These are phyloP conservation scores for Equus przewalskii DNA, from an alignment of 2,113 vertebrate genomes.

Conservation along the genomic window DNA sequence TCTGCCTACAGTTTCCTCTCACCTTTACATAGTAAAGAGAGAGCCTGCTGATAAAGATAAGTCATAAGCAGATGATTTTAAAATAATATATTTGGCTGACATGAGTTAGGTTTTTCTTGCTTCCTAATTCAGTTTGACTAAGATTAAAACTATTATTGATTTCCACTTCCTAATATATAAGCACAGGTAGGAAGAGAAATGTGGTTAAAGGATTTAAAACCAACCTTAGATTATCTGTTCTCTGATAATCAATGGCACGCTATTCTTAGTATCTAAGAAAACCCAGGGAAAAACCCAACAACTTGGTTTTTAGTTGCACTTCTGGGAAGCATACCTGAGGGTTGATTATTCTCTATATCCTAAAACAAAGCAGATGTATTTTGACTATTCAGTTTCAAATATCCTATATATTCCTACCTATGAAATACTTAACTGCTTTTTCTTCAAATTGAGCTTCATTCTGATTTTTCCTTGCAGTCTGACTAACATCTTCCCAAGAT, in stretches of 20 bases:
- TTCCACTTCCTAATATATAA: conserved; percentile 24
- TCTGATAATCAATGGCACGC: neutral
- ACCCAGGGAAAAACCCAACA: neutral
- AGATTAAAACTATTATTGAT: neutral
- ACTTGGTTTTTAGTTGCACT: neutral
- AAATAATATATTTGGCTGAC: neutral
- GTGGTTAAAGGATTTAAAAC: neutral
- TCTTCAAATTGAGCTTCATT: conserved; percentile 82
- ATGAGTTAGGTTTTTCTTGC: neutral
- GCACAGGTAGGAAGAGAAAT: neutral
- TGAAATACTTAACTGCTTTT: conserved; percentile 86
- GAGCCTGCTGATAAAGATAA: neutral
- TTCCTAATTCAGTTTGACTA: conserved; percentile 2
- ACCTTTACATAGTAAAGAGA: neutral
- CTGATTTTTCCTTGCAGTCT: conserved; percentile 80
- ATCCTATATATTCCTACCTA: conserved; percentile 80
- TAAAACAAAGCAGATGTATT: conserved; percentile 55
- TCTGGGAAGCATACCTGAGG: conserved; percentile 18
- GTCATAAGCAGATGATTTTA: neutral
- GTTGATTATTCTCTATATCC: neutral
- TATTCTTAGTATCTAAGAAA: neutral
- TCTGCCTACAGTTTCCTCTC: neutral
- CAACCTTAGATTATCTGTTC: neutral
- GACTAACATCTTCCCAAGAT: conserved; percentile 80
- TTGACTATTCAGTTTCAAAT: conserved; percentile 48